phyloP scores from a whole-genome alignment of 2,888 invertebrate genomes.

The Meteorus colon region DNA sequence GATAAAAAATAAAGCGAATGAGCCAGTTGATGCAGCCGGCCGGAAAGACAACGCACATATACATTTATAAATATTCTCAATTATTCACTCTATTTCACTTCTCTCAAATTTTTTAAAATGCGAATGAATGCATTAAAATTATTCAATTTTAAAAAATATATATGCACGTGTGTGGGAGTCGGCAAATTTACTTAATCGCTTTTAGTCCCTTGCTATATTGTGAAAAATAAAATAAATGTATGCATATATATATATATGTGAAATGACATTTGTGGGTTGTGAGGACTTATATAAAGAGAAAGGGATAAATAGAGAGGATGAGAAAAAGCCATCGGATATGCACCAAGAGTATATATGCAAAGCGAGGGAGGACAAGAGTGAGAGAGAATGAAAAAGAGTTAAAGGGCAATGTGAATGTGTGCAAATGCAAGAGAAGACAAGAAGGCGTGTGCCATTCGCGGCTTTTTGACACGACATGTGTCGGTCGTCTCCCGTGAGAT shows the following conservation, averaged over 20 bases:
- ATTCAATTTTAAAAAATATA: slow-evolving; percentile 29
- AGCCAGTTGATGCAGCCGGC: slow-evolving; percentile 55
- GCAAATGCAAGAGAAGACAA: slow-evolving; percentile 45
- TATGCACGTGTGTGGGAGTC: slow-evolving; percentile 31
- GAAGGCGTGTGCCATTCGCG: slow-evolving; percentile 47
- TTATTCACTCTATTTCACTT: slow-evolving; percentile 44
- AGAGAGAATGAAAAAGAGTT: slow-evolving; percentile 22
- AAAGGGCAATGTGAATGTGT: slow-evolving; percentile 12
- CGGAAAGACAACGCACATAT: slow-evolving; percentile 46
- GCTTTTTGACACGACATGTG: slow-evolving; percentile 70
- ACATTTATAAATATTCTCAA: slow-evolving; percentile 41
- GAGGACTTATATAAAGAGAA: slow-evolving; percentile 4
- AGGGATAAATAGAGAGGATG: not conserved
- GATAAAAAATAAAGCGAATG: slow-evolving; percentile 54
- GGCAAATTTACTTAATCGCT: slow-evolving; percentile 44
- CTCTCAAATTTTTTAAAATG: slow-evolving; percentile 43
- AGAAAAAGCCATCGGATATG: not conserved
- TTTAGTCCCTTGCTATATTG: slow-evolving; percentile 13
- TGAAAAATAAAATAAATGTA: slow-evolving; percentile 23
- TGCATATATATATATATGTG: slow-evolving; percentile 16
- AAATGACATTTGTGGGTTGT: slow-evolving; percentile 14
- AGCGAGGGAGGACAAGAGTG: slow-evolving; percentile 17
- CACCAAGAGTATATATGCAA: slow-evolving; percentile 1
- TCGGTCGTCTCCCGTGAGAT: slow-evolving; percentile 71
- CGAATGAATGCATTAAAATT: slow-evolving; percentile 58